Evolutionary conservation across 2,113 vertebrate genomes (phyloP), one percentile per base, ranked within the genome.

Genomic region (Chitala chitala): DNA sequence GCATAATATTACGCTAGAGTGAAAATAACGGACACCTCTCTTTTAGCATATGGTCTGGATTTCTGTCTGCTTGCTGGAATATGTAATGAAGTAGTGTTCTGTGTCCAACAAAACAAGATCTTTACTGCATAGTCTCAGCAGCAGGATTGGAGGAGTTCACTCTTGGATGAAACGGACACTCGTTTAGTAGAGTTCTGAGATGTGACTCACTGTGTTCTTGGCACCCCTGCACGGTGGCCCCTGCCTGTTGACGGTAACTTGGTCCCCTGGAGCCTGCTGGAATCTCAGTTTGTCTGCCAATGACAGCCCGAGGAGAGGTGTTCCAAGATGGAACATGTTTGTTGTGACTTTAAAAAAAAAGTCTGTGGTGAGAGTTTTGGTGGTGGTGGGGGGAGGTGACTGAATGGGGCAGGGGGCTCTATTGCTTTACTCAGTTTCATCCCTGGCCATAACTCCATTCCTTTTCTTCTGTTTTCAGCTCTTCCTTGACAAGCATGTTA

Each of bases 111-210:
- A 48, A 31, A 55, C 20, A 44, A 13, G 22, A 13, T 29, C 48
- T 70, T 51, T 69, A 50, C 29, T 48, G 15, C 24, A 61, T 50
- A n/a, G 40, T 22, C 69, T 54, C 50, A 10, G 17, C 56, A 12
- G 56, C 15, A 61, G 29, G n/a, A 36, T 38, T 51, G 46, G 58
- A 63, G 26, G 44, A 64, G 26, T 15, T n/a, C n/a, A n/a, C n/a
- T n/a, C 64, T 44, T 24, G 42, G 64, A 68, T 68, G 64, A 46
- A 59, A 72, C 64, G 56, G 42, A 73, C 44, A 46, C 58, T 58
- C 44, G 20, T 72, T 73, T 73, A 31, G 56, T 46, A 58, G 58
- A 73, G 44, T 63, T 73, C 29, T 73, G 58, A 73, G 72, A 59
- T 36, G 29, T 73, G 72, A 73, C 72, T 73, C 72, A 38, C 42